Conservation (phyloP, 2,113 vertebrate genomes). For the Lota lota region DNA sequence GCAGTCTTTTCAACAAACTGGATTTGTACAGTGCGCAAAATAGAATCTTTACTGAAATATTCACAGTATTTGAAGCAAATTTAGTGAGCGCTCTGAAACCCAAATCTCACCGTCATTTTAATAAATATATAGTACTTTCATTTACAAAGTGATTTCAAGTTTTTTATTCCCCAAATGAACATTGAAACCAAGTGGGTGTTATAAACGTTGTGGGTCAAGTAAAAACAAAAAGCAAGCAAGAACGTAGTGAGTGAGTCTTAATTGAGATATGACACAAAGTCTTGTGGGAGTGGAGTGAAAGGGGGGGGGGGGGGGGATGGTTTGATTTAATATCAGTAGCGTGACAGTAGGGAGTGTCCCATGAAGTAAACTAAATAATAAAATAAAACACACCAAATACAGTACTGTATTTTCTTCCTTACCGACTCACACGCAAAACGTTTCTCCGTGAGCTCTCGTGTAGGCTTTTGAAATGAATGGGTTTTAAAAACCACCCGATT, state of each 20-base stretch:
- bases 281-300: background rate
- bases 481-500: constrained; percentile 15
- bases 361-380: constrained; percentile 38
- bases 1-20: constrained; percentile 29
- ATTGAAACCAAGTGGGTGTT: background rate
- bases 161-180: background rate
- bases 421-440: constrained; percentile 16
- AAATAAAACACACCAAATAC: constrained; percentile 46
- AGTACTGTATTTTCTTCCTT: constrained; percentile 46
- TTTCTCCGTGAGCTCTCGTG: constrained; percentile 55
- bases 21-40: constrained; percentile 53
- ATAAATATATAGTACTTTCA: constrained; percentile 67
- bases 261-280: background rate
- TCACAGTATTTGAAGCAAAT: constrained; percentile 69
- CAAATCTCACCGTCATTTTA: constrained; percentile 43
- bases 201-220: background rate
- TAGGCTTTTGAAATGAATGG: constrained; percentile 37
- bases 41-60: constrained; percentile 49
- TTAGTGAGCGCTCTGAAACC: constrained; percentile 37
- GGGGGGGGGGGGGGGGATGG: background rate
- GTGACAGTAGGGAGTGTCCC: constrained; percentile 40
- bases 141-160: constrained; percentile 45
- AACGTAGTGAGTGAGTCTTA: constrained; percentile 26
- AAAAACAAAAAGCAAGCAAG: constrained; percentile 19
- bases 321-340: constrained; percentile 58